Base-by-base conservation (phyloP, 2,888 invertebrate genomes). In the Leptogaster cylindrica region DNA sequence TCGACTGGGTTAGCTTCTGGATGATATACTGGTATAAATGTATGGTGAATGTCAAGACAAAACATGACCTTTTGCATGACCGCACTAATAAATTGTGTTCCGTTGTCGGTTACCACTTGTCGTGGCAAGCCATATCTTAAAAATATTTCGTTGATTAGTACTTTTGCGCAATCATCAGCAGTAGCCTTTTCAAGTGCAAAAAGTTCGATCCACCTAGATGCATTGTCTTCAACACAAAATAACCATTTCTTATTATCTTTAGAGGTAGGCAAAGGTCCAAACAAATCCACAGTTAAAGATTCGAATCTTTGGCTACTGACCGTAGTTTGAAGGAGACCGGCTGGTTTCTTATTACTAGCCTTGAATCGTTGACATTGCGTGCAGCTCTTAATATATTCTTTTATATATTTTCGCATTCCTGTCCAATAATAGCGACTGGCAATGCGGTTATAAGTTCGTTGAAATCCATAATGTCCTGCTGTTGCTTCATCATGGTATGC, bases 11-110 rank as follows among this genome's bases (percentile, higher is more conserved):
- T 78, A 0, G 75, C 74, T 27, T 76, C 73, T 0, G 77, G 78
- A 41, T 79, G 77, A 67, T 78, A 77, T 0, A 76, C 58, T 0
- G 77, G 76, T 1, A 72, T 73, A 2, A 70, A n/a, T n/a, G n/a
- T n/a, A n/a, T n/a, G n/a, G n/a, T n/a, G n/a, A n/a, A n/a, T n/a
- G n/a, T n/a, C n/a, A n/a, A n/a, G n/a, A n/a, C n/a, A n/a, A n/a
- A n/a, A n/a, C n/a, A n/a, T n/a, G n/a, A n/a, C n/a, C n/a, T 78
- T 70, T 51, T 78, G 79, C 76, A 78, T 77, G 0, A 78, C 70
- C 0, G 70, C 73, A 2, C 74, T 73, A 0, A 78, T 72, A 64
- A 78, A 77, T 39, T 78, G 78, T 0, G 73, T 65, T 0, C 78
- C 79, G 12, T 79, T 80, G 39, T 80, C 78, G 10, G 74, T 75